Base-by-base conservation (phyloP, 2,797 vertebrate species). In the Sebastes trivittatus region DNA sequence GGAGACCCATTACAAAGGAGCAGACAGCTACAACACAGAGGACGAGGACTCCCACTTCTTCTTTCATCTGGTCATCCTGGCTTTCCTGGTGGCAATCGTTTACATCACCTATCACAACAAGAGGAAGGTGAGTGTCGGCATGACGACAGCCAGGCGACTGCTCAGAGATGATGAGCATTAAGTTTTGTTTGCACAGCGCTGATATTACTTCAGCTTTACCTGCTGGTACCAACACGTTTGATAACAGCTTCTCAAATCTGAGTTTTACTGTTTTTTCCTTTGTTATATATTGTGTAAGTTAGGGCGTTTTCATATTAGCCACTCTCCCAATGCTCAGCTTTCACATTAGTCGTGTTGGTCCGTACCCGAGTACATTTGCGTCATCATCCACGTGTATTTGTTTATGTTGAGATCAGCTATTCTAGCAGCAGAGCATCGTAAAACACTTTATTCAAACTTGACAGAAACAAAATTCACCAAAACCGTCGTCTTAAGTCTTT, bases 51-150 rank as follows among this genome's bases (percentile, higher is more conserved):
- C 97, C 0, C 98, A 99, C 93, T 99, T 99, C 93, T 99, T 99
- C 94, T 96, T 99, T 64, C 97, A 99, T 70, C 95, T 99, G 87
- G 95, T 99, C 79, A 91, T 97, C 85, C 94, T 98, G 93, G 97
- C 96, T 70, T 97, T 98, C 92, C 94, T 98, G 90, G 97, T 98
- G 86, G 98, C 97, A 78, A 91, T 97, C 46, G 90, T 97, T 84
- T 99, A 99, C 73, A 96, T 99, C 87, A 97, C 96, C 30, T 99
- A 99, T 88, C 97, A 99, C 95, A 99, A 99, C 93, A 99, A 99
- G 95, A 97, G 97, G 83, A 98, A 97, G 97, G 98, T 99, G 89
- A 74, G 97, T 90, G 14, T 34, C 16, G 2, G 0, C 16, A 32
- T 3, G 13, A 59, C 0, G n/a, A 59, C 46, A 52, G 62, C 29